Conservation (phyloP, 2,797 vertebrate genomes). For the Arrhamphus sclerolepis region DNA sequence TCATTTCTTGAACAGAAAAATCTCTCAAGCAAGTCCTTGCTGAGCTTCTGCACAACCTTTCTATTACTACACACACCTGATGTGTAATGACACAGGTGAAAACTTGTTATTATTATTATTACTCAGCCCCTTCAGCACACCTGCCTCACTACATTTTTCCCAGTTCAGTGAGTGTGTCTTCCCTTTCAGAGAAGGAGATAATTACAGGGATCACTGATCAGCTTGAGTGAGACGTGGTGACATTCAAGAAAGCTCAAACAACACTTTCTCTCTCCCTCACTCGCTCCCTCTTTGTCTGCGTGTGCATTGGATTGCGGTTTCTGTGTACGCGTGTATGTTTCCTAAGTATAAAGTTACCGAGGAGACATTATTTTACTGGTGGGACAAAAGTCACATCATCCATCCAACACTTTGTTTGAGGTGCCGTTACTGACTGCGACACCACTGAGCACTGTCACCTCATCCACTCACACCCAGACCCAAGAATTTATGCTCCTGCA, state of each 20-base stretch:
- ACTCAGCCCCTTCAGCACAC: not conserved
- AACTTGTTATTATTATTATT: slow-evolving; percentile 31
- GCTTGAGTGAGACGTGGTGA: slow-evolving; percentile 63
- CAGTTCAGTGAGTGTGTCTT: slow-evolving; percentile 23
- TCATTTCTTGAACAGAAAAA: too few species aligned
- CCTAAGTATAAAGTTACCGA: slow-evolving; percentile 40
- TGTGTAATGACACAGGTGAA: not conserved
- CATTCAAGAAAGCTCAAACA: slow-evolving; percentile 40
- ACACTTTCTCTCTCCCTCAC: slow-evolving; percentile 38
- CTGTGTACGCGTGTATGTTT: slow-evolving; percentile 12
- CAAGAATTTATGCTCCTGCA: too few species aligned
- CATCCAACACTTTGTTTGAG: slow-evolving; percentile 50
- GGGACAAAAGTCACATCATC: slow-evolving; percentile 54
- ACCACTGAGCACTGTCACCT: slow-evolving; percentile 22
- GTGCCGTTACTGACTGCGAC: slow-evolving; percentile 29
- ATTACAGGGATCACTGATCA: slow-evolving; percentile 71
- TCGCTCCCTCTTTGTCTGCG: slow-evolving; percentile 22
- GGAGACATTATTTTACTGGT: slow-evolving; percentile 40
- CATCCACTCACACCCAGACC: slow-evolving; percentile 1
- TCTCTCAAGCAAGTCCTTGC: too few species aligned
- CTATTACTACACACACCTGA: too few species aligned
- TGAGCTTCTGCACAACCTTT: too few species aligned
- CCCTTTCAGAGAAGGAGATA: slow-evolving; percentile 58
- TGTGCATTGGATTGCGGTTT: slow-evolving; percentile 13
- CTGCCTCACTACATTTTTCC: slow-evolving; percentile 7